These are phyloP conservation scores for Epinephelus fuscoguttatus DNA, from an alignment of 2,113 vertebrate genomes.

Conservation along the genomic window DNA sequence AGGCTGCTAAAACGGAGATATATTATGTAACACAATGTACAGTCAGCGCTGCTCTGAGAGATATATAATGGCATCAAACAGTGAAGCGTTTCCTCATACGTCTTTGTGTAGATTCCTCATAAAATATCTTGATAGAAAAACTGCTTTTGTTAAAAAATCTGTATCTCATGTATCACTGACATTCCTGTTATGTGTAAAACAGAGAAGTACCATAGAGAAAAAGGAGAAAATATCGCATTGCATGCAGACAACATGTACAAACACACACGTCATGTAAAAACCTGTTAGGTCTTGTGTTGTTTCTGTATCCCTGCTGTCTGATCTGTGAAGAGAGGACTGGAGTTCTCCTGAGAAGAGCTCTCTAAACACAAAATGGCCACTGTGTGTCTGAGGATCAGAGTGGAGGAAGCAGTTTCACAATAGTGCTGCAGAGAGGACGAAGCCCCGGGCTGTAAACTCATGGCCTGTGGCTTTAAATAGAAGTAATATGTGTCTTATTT, in stretches of 20 bases:
- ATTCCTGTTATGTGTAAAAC: constrained; percentile 24
- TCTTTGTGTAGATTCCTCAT: background rate
- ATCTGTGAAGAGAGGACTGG: constrained; percentile 28
- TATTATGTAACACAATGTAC: constrained; percentile 36
- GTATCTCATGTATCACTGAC: background rate
- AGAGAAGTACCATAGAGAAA: background rate
- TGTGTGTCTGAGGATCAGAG: constrained; percentile 59
- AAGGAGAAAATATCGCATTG: background rate
- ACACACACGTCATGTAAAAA: constrained; percentile 13
- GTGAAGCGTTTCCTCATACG: background rate
- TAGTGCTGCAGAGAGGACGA: constrained; percentile 26
- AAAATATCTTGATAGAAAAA: background rate
- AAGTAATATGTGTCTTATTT: constrained; percentile 6
- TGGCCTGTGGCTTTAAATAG: constrained; percentile 47
- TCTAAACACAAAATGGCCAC: constrained; percentile 78
- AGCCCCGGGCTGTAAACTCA: constrained; percentile 41
- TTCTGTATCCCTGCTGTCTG: constrained; percentile 30
- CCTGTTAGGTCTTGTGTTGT: constrained; percentile 1
- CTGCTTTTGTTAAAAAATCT: background rate
- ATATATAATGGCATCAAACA: background rate
- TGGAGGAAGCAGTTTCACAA: constrained; percentile 75
- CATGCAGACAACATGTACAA: background rate
- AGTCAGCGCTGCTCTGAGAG: constrained; percentile 5
- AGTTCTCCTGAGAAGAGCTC: constrained; percentile 30
- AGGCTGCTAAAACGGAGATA: constrained; percentile 36